These are phyloP conservation scores for Plectropomus leopardus DNA, from an alignment of 2,113 vertebrate species.

Conservation along the genomic window DNA sequence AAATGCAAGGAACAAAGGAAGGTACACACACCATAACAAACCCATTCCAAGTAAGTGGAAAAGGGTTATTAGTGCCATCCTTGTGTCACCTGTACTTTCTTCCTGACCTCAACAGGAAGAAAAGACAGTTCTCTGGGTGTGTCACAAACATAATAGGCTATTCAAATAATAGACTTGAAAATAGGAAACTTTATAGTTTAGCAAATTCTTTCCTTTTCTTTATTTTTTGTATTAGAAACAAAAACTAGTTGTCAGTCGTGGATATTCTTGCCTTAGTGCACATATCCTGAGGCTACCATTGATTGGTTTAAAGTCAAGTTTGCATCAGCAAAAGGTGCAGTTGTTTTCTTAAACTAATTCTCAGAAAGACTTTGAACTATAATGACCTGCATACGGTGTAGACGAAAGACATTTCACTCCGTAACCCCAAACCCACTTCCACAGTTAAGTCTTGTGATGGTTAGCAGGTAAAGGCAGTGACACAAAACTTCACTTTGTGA, in stretches of 20 bases:
- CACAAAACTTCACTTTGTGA: not conserved
- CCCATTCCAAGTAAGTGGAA: too few species aligned
- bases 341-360: not conserved
- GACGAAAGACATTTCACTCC: not conserved
- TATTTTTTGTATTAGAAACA: not conserved
- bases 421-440: not conserved
- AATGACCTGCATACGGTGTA: too few species aligned
- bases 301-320: not conserved
- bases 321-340: not conserved
- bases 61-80: too few species aligned
- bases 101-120: too few species aligned
- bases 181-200: not conserved
- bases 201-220: too few species aligned
- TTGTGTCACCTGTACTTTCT: too few species aligned
- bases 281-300: not conserved
- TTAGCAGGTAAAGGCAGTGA: not conserved
- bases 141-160: too few species aligned
- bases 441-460: not conserved
- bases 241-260: not conserved
- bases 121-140: too few species aligned
- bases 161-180: not conserved
- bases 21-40: too few species aligned
- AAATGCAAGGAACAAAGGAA: too few species aligned
- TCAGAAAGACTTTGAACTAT: too few species aligned
- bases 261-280: not conserved